Evolutionary conservation across 2,797 vertebrate genomes (phyloP).

Genomic region (Scarus forsteni): DNA sequence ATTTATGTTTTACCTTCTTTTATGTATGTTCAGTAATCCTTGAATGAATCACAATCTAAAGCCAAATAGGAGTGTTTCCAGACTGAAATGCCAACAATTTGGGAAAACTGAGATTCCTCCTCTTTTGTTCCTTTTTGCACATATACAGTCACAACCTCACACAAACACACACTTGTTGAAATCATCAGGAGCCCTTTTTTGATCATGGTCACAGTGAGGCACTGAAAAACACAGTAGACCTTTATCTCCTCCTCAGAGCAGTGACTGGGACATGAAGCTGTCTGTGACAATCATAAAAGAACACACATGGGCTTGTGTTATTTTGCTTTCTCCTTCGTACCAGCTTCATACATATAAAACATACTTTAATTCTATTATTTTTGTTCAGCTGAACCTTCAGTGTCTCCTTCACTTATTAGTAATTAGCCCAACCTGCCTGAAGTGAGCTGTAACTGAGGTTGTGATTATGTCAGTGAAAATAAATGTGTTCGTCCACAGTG

Average conservation of each 20-base stretch:
- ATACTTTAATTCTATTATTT: constrained; percentile 42
- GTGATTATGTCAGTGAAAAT: constrained; percentile 62
- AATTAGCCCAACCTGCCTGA: constrained; percentile 8
- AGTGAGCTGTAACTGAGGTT: constrained; percentile 31
- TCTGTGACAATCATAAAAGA: constrained; percentile 69
- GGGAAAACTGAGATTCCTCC: background rate
- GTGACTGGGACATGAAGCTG: constrained; percentile 8
- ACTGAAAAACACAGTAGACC: constrained; percentile 26
- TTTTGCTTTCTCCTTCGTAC: constrained; percentile 34
- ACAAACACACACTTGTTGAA: constrained; percentile 17
- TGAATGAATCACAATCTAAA: background rate
- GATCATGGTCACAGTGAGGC: constrained; percentile 29
- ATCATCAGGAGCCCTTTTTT: constrained; percentile 9
- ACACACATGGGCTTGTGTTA: constrained; percentile 32
- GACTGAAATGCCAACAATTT: constrained; percentile 1
- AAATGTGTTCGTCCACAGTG: constrained; percentile 57
- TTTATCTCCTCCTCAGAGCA: constrained; percentile 14
- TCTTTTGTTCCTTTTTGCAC: constrained; percentile 11
- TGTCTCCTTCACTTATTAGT: constrained; percentile 28
- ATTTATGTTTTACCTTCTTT: constrained; percentile 13
- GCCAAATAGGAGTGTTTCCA: background rate
- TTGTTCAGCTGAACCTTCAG: constrained; percentile 26
- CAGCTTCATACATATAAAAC: constrained; percentile 42
- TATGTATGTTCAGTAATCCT: constrained; percentile 4
- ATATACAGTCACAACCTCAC: constrained; percentile 12